A percentile compares a stretch with the other conserved stretches of the same genome.
Conservation (phyloP, 2,888 invertebrate species). For the Atrina japonica region DNA sequence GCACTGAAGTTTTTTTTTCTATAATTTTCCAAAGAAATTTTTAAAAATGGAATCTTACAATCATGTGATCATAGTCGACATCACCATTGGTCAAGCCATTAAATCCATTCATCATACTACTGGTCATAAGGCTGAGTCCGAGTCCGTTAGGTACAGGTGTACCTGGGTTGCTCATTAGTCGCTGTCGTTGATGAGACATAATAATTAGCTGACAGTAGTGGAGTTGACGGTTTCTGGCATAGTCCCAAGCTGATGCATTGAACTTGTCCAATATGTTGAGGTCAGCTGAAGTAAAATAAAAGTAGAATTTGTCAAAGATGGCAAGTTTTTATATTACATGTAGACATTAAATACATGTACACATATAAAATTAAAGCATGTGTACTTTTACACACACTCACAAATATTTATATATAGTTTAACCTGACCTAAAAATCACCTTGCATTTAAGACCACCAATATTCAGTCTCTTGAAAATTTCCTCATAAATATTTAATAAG, state of each 20-base stretch:
- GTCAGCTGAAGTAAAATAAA: conserved; percentile 66
- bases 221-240: conserved; percentile 76
- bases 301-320: neutral
- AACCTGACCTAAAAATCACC: too few species aligned
- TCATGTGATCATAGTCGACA: conserved; percentile 56
- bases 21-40: too few species aligned
- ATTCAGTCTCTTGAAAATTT: too few species aligned
- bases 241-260: conserved; percentile 79
- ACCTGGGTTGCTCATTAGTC: conserved; percentile 68
- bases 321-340: neutral
- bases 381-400: too few species aligned
- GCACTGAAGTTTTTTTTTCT: too few species aligned
- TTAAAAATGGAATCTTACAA: conserved; percentile 45
- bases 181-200: conserved; percentile 78
- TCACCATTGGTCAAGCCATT: conserved; percentile 39
- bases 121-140: conserved; percentile 46
- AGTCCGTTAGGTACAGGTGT: conserved; percentile 68
- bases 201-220: conserved; percentile 80
- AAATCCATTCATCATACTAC: conserved; percentile 6
- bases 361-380: too few species aligned
- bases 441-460: too few species aligned
- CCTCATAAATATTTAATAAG: too few species aligned
- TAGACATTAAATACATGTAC: too few species aligned
- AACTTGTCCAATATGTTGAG: conserved; percentile 72
- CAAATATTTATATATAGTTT: too few species aligned